These are phyloP conservation scores for Mustela lutreola DNA, from an alignment of 2,113 vertebrate species.

Conservation along the genomic window DNA sequence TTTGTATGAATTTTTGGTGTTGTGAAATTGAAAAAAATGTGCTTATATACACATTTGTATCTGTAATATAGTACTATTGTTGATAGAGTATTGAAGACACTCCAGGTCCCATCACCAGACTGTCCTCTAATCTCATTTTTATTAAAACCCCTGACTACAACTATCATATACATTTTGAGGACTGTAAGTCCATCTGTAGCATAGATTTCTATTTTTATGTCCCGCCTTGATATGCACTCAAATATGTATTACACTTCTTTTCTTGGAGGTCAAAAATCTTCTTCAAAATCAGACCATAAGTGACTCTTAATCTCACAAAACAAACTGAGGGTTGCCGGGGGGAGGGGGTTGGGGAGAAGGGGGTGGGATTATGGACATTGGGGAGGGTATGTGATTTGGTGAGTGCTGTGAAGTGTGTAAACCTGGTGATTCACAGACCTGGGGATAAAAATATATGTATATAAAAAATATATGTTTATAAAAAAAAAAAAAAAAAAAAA, in stretches of 20 bases:
- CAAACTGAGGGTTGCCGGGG: too few species aligned
- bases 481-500: slow-evolving; percentile 60
- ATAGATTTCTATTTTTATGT: background rate
- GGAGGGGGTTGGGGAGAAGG: too few species aligned
- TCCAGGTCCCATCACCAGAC: background rate
- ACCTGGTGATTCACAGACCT: too few species aligned
- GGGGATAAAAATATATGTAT: too few species aligned
- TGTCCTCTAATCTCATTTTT: background rate
- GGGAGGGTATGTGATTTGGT: too few species aligned
- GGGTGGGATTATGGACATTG: too few species aligned
- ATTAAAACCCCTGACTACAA: background rate
- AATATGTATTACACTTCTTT: background rate
- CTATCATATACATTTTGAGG: background rate
- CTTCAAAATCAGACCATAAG: background rate
- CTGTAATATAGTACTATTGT: background rate
- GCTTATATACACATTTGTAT: background rate
- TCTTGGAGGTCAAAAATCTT: background rate
- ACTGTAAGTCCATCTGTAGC: background rate
- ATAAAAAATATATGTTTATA: too few species aligned
- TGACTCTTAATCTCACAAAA: too few species aligned
- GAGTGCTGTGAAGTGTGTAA: too few species aligned
- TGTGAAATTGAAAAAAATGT: background rate
- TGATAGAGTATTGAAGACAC: background rate
- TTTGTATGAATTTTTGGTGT: background rate
- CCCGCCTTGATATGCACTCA: background rate